Conservation (phyloP, 2,888 invertebrate species). For the Zygothrica quintamaculata region DNA sequence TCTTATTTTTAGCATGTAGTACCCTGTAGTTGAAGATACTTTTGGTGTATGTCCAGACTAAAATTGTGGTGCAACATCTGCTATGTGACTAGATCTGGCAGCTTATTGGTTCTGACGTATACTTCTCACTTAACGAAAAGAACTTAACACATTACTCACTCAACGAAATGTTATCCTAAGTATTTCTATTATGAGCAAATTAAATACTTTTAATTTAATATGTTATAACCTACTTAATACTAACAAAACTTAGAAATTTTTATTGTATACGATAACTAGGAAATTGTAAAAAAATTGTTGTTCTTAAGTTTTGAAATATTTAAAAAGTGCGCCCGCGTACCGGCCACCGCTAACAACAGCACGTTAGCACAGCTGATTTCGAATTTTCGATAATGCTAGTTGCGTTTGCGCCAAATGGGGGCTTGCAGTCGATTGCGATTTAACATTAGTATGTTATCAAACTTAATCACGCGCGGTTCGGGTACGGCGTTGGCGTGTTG, state of each 20-base stretch:
- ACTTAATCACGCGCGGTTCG: constrained; percentile 51
- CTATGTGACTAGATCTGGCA: too few species aligned
- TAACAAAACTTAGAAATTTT: too few species aligned
- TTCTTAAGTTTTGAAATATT: too few species aligned
- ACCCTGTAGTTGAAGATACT: too few species aligned
- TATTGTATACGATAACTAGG: too few species aligned
- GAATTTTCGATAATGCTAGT: constrained; percentile 43
- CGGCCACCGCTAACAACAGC: constrained; percentile 22
- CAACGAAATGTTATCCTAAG: not conserved
- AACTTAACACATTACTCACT: constrained; percentile 7
- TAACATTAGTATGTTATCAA: constrained; percentile 57
- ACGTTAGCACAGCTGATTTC: constrained; percentile 45
- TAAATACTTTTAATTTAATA: too few species aligned
- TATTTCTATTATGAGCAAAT: not conserved
- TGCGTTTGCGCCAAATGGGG: constrained; percentile 52
- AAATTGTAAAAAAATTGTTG: too few species aligned
- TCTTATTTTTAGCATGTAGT: too few species aligned
- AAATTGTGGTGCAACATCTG: not conserved
- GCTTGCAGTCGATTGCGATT: constrained; percentile 16
- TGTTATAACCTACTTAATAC: too few species aligned
- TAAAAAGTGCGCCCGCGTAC: constrained; percentile 19
- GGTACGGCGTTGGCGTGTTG: constrained; percentile 42
- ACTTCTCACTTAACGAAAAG: not conserved
- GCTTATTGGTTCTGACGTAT: too few species aligned
- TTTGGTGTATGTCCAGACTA: not conserved